Evolutionary conservation across 2,113 vertebrate genomes (phyloP), one percentile per base, ranked within the genome.

Genomic region (Nipponia nippon): DNA sequence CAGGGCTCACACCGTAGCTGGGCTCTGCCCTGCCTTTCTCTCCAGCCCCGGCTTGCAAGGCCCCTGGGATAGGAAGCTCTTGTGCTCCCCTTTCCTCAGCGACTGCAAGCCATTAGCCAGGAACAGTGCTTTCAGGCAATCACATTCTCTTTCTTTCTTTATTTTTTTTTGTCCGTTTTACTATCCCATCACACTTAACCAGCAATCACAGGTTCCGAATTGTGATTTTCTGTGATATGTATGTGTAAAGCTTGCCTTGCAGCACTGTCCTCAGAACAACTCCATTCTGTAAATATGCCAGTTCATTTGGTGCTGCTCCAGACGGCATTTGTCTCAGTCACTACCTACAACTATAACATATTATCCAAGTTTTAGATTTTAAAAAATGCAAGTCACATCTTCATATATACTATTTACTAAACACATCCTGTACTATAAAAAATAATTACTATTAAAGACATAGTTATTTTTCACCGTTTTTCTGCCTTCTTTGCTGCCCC

Each of bases 1-100:
- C 29, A 50, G 63, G 30, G 18, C 4, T 78, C 4, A 0, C 26
- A 10, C 2, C 4, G 3, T 11, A 55, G 9, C 44, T 40, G 59
- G 16, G 25, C 9, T 96, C 50, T 91, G 55, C 21, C 46, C 38
- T 71, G 16, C 16, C n/a, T 66, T 58, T 25, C 20, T 16, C 11
- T 67, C 44, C 61, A 85, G 13, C 16, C 27, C 42, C 4, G 2
- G 25, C 9, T 72, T 59, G 17, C 38, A 76, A 13, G 47, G 16
- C 2, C 12, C 23, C 46, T 70, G 46, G 34, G 22, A 6, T 18
- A 70, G 25, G 40, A 72, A 77, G 53, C 7, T 63, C 16, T 49
- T 56, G 10, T 44, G 49, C 3, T 17, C 30, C 15, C n/a, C 14
- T 75, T 77, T 55, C n/a, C 36, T 46, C 34, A 70, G 26, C 2